Evolutionary conservation across 2,888 invertebrate species (phyloP), one percentile per base, ranked within the genome.

Genomic region (Andrena chrysosceles): DNA sequence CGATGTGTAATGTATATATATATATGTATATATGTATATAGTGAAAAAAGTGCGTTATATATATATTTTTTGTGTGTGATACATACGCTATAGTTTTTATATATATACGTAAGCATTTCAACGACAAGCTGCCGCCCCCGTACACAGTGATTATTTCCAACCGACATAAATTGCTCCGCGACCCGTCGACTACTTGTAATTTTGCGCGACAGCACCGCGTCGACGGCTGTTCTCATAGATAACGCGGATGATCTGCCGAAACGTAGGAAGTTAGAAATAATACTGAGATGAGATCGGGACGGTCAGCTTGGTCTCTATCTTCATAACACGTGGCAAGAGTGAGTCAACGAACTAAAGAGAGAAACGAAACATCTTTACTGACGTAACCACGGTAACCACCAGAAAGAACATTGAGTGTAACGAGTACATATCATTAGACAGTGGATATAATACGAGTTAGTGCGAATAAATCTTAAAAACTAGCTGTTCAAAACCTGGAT

Each of bases 401-500:
- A 92, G 90, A 92, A 90, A 91, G 85, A 91, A 92, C 90, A 93
- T 90, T 90, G 90, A 93, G 85, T 91, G 90, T 91, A 88, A 89
- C 90, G 90, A 91, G 88, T 91, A 91, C 88, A 91, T 90, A 91
- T 92, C 88, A 91, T 91, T 89, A 90, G 85, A 73, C 87, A 89
- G 84, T 89, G 88, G 86, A 85, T 85, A 84, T 90, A 91, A 88
- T 87, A 89, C 85, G 56, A 56, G 86, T 81, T 89, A 89, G 87
- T 89, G 89, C 90, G 85, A 89, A 89, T 91, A 92, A 87, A 89
- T 93, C 93, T 93, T 94, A 94, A 93, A 85, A 91, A 93, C 93
- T 93, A 93, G 92, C 90, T 92, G 92, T 92, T 93, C 90, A 93
- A 93, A 94, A 94, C 94, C 94, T 94, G 94, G 93, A 91, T 92